Conservation (phyloP, 2,797 vertebrate species). For the Clarias platycephalus region DNA sequence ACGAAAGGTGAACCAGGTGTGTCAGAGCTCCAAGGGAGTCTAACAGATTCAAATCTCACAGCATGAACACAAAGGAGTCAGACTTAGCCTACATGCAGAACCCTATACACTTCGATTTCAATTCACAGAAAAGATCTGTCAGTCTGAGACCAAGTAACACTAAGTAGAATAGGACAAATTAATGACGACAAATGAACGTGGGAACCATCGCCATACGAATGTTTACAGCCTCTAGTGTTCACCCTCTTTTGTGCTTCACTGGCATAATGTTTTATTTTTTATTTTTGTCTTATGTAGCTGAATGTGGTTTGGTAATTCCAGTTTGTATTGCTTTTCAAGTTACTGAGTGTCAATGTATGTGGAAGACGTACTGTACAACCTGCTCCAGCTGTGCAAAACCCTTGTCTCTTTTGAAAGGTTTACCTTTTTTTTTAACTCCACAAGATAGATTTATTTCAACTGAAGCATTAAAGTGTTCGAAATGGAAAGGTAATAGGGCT, state of each 20-base stretch:
- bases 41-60: constrained; percentile 14
- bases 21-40: constrained; percentile 8
- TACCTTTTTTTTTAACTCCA: constrained; percentile 30
- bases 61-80: neutral
- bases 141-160: neutral
- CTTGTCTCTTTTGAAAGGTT: constrained; percentile 16
- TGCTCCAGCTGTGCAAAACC: constrained; percentile 14
- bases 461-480: constrained; percentile 44
- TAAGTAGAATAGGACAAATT: neutral
- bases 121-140: neutral
- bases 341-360: constrained; percentile 6
- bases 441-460: constrained; percentile 45
- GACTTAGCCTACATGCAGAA: neutral
- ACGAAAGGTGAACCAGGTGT: constrained; percentile 37
- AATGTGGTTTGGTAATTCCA: constrained; percentile 17
- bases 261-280: neutral
- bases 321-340: neutral
- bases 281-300: neutral
- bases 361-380: constrained; percentile 10
- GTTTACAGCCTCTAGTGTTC: neutral
- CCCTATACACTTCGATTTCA: neutral
- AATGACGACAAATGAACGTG: neutral
- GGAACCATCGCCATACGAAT: neutral
- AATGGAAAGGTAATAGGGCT: constrained; percentile 40
- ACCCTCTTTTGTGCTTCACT: neutral